A percentile compares a stretch with the other conserved stretches of the same genome.
phyloP scores from a whole-genome alignment of 1,140 invertebrate species.

The Matsumurasca onukii region DNA sequence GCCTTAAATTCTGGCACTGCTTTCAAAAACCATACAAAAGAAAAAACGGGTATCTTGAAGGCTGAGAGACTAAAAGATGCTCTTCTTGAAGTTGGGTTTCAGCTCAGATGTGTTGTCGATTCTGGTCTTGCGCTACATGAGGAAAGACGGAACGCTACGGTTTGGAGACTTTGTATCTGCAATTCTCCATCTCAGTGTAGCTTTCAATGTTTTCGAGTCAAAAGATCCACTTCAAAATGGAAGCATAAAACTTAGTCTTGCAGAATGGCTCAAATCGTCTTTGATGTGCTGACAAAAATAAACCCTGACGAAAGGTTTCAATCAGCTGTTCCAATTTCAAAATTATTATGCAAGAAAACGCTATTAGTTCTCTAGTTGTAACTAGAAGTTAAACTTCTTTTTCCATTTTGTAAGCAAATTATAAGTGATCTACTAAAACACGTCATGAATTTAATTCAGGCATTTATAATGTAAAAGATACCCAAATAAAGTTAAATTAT shows the following conservation, averaged over 20 bases:
- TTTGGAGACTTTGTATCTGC: conserved; percentile 92
- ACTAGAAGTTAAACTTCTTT: too few relatives aligned
- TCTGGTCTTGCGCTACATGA: conserved; percentile 83
- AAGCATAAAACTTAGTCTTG: conserved; percentile 73
- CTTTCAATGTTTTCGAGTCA: conserved; percentile 80
- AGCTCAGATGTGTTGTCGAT: conserved; percentile 80
- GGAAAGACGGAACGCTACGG: conserved; percentile 89
- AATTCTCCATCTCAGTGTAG: conserved; percentile 82
- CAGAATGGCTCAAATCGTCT: conserved; percentile 78
- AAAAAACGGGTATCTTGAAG: conserved; percentile 86
- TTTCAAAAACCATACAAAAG: conserved; percentile 88
- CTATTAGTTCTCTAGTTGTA: neutral
- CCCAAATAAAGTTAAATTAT: too few relatives aligned
- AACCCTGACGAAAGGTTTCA: neutral
- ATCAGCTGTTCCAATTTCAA: neutral
- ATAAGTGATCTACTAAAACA: neutral
- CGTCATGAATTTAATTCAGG: neutral
- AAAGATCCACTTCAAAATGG: conserved; percentile 83
- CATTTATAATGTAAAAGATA: too few relatives aligned
- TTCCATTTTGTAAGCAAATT: neutral
- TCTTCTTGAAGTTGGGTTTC: conserved; percentile 76
- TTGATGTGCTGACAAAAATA: conserved; percentile 61
- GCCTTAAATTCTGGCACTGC: conserved; percentile 89
- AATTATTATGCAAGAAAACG: conserved; percentile 42
- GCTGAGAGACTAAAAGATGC: conserved; percentile 85